Percentiles rank a stretch among this genome's conserved stretches.
Evolutionary conservation across 1,140 invertebrate species (phyloP).

Genomic region (Papilio polytes): DNA sequence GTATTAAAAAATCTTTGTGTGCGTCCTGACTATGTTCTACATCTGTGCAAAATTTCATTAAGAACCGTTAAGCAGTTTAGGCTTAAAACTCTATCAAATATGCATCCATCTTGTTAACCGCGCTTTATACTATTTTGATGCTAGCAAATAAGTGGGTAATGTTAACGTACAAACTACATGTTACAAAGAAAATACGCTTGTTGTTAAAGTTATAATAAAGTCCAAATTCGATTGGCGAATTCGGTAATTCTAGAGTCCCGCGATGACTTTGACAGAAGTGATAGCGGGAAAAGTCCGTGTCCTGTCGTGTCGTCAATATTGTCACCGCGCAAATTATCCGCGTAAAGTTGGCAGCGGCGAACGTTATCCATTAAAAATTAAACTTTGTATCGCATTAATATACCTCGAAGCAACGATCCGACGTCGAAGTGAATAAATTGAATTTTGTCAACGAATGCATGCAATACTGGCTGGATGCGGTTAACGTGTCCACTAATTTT

Average conservation of each 20-base stretch:
- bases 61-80: no score
- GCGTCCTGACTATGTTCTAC: no score
- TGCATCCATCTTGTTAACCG: no score
- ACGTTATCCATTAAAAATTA: conserved; percentile 64
- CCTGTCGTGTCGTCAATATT: conserved; percentile 45
- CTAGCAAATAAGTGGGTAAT: no score
- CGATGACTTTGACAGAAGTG: conserved; percentile 20
- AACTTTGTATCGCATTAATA: conserved; percentile 62
- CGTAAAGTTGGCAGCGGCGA: conserved; percentile 51
- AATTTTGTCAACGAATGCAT: conserved; percentile 44
- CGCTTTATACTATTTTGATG: no score
- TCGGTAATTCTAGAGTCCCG: background rate
- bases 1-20: no score
- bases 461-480: conserved; percentile 1
- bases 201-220: background rate
- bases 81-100: no score
- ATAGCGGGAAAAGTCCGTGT: conserved; percentile 32
- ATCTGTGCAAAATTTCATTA: no score
- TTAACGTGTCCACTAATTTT: background rate
- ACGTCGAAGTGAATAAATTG: conserved; percentile 57
- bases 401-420: conserved; percentile 58
- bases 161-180: no score
- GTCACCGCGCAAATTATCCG: conserved; percentile 52
- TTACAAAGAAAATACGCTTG: background rate
- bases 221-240: background rate